Evolutionary conservation across 2,888 invertebrate species (phyloP), one percentile per base, ranked within the genome.

Genomic region (Chrysomela aeneicollis): DNA sequence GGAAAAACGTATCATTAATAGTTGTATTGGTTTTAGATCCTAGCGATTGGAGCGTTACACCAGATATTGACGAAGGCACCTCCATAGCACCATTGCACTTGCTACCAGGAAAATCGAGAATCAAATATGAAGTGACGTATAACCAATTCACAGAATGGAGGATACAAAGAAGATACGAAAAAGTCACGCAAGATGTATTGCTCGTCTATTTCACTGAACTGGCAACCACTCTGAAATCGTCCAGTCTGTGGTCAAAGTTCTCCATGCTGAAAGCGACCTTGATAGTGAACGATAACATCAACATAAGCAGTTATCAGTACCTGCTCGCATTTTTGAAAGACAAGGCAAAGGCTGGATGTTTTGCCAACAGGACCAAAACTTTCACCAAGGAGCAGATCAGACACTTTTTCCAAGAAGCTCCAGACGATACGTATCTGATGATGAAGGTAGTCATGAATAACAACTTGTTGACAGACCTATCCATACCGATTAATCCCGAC

Each of bases 281-380:
- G 42, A 42, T 42, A 15, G 15, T 42, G 15, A 15, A 42, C 3
- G 42, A 42, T n/a, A 42, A 42, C 1, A 15, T 42, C 12, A 68
- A 42, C 6, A 42, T 42, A 1, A 42, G 15, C 3, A 42, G n/a
- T n/a, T 42, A 15, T 42, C 42, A 1, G 8, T 63, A 53, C 22
- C 9, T 71, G 21, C 18, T 61, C 22, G 63, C 62, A 5, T 76
- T 75, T 59, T 63, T 77, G 46, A 76, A 74, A 67, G 26, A 9
- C 12, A 66, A 70, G 42, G 67, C 68, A 12, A 66, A n/a, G n/a
- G n/a, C 66, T 9, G 78, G 76, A 35, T 77, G 71, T 64, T 32
- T 37, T 32, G 59, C 72, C 35, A 77, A 76, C 66, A 75, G 77
- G 66, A 72, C 78, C 1, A 74, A 74, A 60, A 69, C 64, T 26